phyloP scores from a whole-genome alignment of 2,888 invertebrate species.

The Pseudococcus jackbeardsleyi region DNA sequence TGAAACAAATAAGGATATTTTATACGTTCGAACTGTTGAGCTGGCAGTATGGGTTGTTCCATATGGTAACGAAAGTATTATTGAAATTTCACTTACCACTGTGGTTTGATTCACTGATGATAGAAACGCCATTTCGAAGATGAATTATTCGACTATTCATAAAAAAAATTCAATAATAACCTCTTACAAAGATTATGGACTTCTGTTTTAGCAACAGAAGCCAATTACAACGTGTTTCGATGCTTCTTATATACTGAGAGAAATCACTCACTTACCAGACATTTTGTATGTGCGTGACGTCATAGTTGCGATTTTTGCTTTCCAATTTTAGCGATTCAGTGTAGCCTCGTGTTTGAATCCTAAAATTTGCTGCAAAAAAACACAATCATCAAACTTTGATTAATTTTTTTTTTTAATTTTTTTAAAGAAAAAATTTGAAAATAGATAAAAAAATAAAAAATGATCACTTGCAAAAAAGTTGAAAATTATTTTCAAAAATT shows the following conservation, averaged over 20 bases:
- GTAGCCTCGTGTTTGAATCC: background rate
- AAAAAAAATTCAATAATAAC: background rate
- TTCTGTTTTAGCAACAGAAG: conserved; percentile 58
- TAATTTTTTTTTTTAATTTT: too few relatives aligned
- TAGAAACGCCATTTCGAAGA: conserved; percentile 52
- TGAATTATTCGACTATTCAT: background rate
- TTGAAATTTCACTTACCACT: conserved; percentile 52
- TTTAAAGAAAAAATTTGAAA: too few relatives aligned
- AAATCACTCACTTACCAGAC: conserved; percentile 61
- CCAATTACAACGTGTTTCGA: conserved; percentile 55
- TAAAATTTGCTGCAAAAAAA: too few relatives aligned
- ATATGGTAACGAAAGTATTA: conserved; percentile 5
- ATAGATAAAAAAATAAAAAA: too few relatives aligned
- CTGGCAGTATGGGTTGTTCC: conserved; percentile 43
- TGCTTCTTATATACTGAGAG: conserved; percentile 62
- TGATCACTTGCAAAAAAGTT: too few relatives aligned
- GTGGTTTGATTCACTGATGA: conserved; percentile 51
- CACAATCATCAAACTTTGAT: too few relatives aligned
- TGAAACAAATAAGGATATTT: background rate
- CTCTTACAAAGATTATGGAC: conserved; percentile 16
- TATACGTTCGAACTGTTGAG: conserved; percentile 25
- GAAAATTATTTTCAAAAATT: too few relatives aligned
- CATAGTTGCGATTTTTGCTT: conserved; percentile 34
- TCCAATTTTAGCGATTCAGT: background rate
- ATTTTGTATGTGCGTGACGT: conserved; percentile 63